Evolutionary conservation across 2,888 invertebrate species (phyloP), one percentile per base, ranked within the genome.

Genomic region (Ichneumoninae sp.): DNA sequence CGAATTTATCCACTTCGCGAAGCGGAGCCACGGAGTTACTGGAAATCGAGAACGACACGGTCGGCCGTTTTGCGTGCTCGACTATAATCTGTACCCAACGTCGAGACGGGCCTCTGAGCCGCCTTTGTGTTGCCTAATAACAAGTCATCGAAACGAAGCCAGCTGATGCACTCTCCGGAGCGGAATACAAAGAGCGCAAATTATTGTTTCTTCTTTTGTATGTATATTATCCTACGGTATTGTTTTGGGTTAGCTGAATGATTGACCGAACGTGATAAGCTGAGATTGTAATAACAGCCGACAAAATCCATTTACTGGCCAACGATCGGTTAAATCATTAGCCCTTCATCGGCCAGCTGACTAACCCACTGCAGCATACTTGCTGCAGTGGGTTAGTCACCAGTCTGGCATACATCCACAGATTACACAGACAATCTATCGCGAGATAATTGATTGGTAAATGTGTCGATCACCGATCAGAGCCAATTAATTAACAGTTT

Each of bases 1-100:
- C 83, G 85, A 85, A 85, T 85, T 85, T 85, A 85, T 85, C 83
- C 85, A 82, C 79, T 85, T 85, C 83, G 80, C 69, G 76, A 83
- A 83, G 76, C 85, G 80, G 26, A 54, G 63, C 65, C 54, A 70
- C 70, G 65, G 44, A 60, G 68, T 80, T 65, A 73, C 66, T 83
- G 73, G 60, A 83, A 85, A 85, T 83, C 83, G 83, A 30, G 80
- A 83, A 85, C 73, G 82, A 83, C 85, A 74, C 63, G 81, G 57
- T 75, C 75, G 83, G 79, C 85, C 85, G 85, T 83, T 85, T 83
- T 85, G 76, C 80, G 76, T 85, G 83, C 83, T 85, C 68, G 44
- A 80, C 85, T 65, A 76, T 85, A 85, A 85, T 83, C 85, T 85
- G 85, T 69, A 30, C 47, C 66, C 77, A 83, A 83, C 85, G 73